Evolutionary conservation across 2,888 invertebrate species (phyloP), one percentile per base, ranked within the genome.

Genomic region (Sinhomidia bicolor): DNA sequence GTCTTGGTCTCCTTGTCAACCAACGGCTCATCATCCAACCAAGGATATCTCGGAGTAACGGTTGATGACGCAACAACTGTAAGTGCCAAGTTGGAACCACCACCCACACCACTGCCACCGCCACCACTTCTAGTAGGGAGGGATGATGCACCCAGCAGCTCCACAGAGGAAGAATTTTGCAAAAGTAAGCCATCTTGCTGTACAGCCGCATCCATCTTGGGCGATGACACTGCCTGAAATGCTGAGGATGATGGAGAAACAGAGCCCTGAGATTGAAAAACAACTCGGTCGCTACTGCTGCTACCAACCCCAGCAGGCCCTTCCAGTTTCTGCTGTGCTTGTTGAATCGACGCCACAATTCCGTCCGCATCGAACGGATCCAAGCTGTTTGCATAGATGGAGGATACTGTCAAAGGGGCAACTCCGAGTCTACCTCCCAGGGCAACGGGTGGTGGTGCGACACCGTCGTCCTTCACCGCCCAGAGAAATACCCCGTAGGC

Each of bases 1-100:
- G 95, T 93, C n/a, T 94, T 94, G 0, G 95, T 95, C 60, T 95
- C 94, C 90, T 94, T 95, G 93, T 96, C 96, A 36, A 96, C 94
- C 88, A 94, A 94, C 0, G 95, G 95, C 91, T 95, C 95, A 90
- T 95, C 93, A 32, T 95, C 92, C 41, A 89, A 79, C 90, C 91
- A 91, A 6, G 90, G 90, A 32, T 90, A 90, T 10, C 84, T 83
- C 51, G 89, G 79, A 0, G 92, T 92, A 0, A 91, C 89, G 0
- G 92, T 91, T 12, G 91, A 90, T 3, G 86, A 83, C 6, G 90
- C 57, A 2, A 88, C 85, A 2, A 90, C 65, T 0, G 90, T 91
- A 26, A 91, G 51, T 7, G 89, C 74, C 29, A 62, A 54, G 32
- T 65, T 79, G 0, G n/a, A n/a, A n/a, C n/a, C n/a, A n/a, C n/a